phyloP scores from a whole-genome alignment of 2,888 invertebrate genomes.

The Netelia inedita region DNA sequence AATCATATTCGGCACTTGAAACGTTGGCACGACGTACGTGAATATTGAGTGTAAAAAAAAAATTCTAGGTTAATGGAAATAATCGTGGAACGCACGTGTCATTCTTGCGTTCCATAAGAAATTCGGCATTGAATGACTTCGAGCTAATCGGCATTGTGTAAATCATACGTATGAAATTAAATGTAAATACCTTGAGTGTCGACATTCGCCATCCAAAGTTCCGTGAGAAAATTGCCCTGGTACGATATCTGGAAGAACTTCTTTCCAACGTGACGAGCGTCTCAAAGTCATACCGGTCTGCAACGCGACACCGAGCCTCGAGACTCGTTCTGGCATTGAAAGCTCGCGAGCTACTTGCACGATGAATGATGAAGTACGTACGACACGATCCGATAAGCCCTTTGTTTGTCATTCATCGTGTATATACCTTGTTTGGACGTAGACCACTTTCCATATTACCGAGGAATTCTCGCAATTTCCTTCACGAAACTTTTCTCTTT shows the following conservation, averaged over 20 bases:
- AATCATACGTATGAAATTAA: too few species aligned
- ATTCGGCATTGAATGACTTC: too few species aligned
- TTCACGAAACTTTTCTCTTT: neutral
- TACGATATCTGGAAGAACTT: neutral
- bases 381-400: constrained; percentile 24
- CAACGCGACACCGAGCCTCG: constrained; percentile 23
- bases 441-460: constrained; percentile 12
- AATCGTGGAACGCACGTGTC: too few species aligned
- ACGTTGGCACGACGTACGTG: too few species aligned
- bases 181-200: neutral
- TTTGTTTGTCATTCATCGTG: neutral
- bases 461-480: neutral
- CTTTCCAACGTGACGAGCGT: constrained; percentile 1
- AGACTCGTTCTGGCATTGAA: constrained; percentile 23
- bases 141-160: too few species aligned
- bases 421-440: neutral
- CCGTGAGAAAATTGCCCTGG: neutral
- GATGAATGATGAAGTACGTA: neutral
- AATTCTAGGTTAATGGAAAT: too few species aligned
- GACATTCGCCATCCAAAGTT: neutral
- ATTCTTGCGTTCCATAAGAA: too few species aligned
- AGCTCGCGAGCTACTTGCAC: neutral
- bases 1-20: too few species aligned
- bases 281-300: constrained; percentile 29
- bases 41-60: too few species aligned